Evolutionary conservation across 2,113 vertebrate genomes (phyloP).

Genomic region (Mobula hypostoma): DNA sequence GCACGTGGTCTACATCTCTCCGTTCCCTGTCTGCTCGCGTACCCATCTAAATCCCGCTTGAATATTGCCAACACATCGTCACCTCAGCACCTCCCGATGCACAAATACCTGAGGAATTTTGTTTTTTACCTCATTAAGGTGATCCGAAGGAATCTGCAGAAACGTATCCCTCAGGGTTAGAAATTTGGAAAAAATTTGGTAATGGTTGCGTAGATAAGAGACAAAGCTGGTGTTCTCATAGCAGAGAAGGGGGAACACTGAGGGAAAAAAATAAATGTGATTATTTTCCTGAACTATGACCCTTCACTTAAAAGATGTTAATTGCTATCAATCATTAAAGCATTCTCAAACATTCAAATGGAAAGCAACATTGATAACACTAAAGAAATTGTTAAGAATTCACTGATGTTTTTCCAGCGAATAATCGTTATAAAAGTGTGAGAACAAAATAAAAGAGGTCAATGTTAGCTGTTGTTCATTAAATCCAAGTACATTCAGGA

Average conservation of each 20-base stretch:
- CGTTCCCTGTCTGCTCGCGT: no score
- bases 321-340: background rate
- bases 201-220: background rate
- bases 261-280: background rate
- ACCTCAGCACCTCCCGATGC: no score
- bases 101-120: background rate
- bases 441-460: background rate
- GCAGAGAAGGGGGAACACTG: constrained; percentile 12
- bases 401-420: background rate
- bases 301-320: background rate
- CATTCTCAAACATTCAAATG: background rate
- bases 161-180: background rate
- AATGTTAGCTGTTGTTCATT: background rate
- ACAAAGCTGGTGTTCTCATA: constrained; percentile 29
- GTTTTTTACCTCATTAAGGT: constrained; percentile 9
- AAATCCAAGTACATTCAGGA: background rate
- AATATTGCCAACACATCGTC: no score
- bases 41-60: no score
- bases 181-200: constrained; percentile 11
- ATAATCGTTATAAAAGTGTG: background rate
- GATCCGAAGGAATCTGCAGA: background rate
- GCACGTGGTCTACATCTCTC: no score
- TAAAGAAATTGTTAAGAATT: background rate
- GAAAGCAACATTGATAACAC: background rate
- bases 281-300: background rate